Conservation (phyloP, 2,113 vertebrate species). For the Percina caprodes region DNA sequence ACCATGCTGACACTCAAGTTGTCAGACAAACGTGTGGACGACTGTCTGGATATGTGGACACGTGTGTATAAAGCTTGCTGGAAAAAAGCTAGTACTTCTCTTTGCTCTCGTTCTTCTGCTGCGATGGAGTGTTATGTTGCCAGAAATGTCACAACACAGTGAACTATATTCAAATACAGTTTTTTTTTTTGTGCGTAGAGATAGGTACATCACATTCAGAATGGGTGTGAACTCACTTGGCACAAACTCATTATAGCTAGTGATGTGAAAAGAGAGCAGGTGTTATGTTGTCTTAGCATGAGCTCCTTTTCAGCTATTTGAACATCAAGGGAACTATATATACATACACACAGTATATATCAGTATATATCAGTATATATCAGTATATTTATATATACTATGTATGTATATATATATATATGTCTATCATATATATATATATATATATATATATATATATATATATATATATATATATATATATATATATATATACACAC, state of each 20-base stretch:
- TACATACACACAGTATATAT: neutral
- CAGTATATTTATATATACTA: no score
- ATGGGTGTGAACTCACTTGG: conserved; percentile 7
- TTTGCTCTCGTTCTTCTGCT: conserved; percentile 5
- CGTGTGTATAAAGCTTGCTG: neutral
- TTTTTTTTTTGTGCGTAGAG: neutral
- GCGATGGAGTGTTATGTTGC: conserved; percentile 1
- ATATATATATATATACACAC: no score
- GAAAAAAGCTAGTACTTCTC: neutral
- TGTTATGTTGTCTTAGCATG: conserved; percentile 16
- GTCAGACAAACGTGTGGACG: conserved; percentile 19
- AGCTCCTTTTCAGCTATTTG: conserved; percentile 18
- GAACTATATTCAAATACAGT: conserved; percentile 14
- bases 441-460: neutral
- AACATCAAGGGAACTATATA: neutral
- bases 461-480: neutral
- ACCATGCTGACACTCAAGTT: conserved; percentile 37
- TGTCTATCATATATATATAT: neutral
- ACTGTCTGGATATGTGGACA: neutral
- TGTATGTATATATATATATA: neutral
- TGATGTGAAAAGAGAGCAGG: conserved; percentile 22
- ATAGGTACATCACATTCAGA: neutral
- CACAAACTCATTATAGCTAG: conserved; percentile 21
- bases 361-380: no score
- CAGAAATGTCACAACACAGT: conserved; percentile 15